A percentile compares a stretch with the other conserved stretches of the same genome.
Conservation (phyloP, 2,113 vertebrate species). For the Glaucomys volans region DNA sequence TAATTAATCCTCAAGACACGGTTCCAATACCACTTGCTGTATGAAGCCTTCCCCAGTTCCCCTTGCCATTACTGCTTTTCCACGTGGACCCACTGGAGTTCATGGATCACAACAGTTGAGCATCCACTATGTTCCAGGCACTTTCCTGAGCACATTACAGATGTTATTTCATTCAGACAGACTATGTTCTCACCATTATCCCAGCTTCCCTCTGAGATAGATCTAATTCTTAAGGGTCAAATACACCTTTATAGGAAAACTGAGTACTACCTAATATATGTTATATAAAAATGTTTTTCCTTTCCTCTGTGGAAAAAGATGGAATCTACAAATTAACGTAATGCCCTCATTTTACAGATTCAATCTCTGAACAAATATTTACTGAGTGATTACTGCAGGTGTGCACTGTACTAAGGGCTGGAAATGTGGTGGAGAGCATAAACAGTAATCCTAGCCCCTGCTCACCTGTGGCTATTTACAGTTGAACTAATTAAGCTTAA, state of each 20-base stretch:
- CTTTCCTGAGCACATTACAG: not conserved
- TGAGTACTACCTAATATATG: not conserved
- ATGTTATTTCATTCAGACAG: not conserved
- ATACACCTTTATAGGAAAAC: not conserved
- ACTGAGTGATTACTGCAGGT: not conserved
- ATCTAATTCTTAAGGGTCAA: not conserved
- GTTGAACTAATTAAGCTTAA: conserved; percentile 18
- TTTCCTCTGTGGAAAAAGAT: conserved; percentile 47
- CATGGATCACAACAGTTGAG: not conserved
- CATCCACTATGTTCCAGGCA: not conserved
- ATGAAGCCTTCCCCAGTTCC: not conserved
- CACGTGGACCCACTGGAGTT: not conserved
- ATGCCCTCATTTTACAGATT: not conserved
- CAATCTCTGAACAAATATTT: not conserved
- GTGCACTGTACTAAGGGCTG: not conserved
- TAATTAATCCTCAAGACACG: not conserved
- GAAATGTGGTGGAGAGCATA: not conserved
- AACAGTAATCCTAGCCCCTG: not conserved
- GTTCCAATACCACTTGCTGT: not conserved
- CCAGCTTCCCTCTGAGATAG: not conserved
- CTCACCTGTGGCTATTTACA: not conserved
- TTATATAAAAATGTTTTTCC: not conserved
- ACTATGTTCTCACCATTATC: not conserved
- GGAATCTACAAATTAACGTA: not conserved
- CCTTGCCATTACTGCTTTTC: not conserved